Percentiles rank a stretch among this genome's conserved stretches.
Evolutionary conservation across 2,797 vertebrate species (phyloP).

Genomic region (Eidolon dupreanum): DNA sequence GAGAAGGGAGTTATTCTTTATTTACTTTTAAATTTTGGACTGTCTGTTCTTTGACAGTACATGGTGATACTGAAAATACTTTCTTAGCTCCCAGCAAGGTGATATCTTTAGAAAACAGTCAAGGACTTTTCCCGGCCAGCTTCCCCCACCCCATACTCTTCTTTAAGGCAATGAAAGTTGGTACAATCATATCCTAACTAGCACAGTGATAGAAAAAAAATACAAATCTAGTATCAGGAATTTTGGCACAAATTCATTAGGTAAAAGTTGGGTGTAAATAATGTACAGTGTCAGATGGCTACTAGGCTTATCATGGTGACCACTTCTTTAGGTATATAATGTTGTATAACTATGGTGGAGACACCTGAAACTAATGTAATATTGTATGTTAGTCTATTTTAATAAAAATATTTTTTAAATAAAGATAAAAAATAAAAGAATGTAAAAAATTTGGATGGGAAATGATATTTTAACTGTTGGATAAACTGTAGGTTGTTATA

Average conservation of each 20-base stretch:
- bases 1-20: background rate
- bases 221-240: background rate
- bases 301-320: too few species aligned
- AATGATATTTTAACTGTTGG: background rate
- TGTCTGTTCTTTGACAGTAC: background rate
- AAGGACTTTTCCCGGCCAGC: background rate
- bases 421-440: too few species aligned
- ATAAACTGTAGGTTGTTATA: background rate
- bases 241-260: background rate
- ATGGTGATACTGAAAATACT: background rate
- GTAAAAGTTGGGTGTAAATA: background rate
- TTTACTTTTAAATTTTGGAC: background rate
- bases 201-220: background rate
- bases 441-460: too few species aligned
- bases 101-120: background rate
- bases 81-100: background rate
- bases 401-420: too few species aligned
- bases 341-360: too few species aligned
- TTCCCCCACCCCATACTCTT: rapidly evolving
- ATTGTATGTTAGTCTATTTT: too few species aligned
- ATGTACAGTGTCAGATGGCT: too few species aligned
- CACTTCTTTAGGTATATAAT: too few species aligned
- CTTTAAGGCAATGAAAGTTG: background rate
- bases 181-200: background rate
- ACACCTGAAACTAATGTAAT: too few species aligned